phyloP scores from a whole-genome alignment of 2,113 vertebrate genomes.

The Echinops telfairi region DNA sequence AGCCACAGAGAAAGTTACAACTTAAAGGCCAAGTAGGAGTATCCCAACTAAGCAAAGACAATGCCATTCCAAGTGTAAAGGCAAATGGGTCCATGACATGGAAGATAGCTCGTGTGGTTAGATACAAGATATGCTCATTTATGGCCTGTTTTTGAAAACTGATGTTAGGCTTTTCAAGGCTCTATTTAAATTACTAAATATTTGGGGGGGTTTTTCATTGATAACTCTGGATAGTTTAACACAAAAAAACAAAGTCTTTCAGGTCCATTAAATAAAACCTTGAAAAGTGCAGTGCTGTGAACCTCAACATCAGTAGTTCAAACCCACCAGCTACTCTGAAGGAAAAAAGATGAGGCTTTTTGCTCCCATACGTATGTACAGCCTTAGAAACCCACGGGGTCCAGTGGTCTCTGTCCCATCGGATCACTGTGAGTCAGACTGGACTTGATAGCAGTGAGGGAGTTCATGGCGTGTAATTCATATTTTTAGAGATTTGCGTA shows the following conservation, averaged over 20 bases:
- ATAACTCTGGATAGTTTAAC: conserved; percentile 28
- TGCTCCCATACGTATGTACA: no score
- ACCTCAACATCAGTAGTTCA: no score
- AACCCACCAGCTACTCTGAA: no score
- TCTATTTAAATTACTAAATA: not conserved
- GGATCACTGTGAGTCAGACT: no score
- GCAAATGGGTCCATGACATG: not conserved
- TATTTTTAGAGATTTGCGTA: not conserved
- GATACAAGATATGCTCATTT: not conserved
- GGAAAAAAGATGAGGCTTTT: no score
- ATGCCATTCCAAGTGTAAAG: not conserved
- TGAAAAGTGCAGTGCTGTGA: no score
- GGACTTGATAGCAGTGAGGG: no score
- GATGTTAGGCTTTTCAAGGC: not conserved
- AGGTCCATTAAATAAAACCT: no score
- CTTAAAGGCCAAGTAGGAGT: not conserved
- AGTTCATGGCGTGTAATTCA: not conserved
- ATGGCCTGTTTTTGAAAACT: conserved; percentile 7
- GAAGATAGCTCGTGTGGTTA: not conserved
- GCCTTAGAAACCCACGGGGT: no score
- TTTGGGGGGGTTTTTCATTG: not conserved
- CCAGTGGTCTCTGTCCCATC: no score
- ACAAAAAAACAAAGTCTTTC: not conserved
- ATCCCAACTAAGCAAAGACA: conserved; percentile 19
- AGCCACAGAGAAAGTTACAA: not conserved